These are phyloP conservation scores for Ectobius pallidus DNA, from an alignment of 2,888 invertebrate genomes.

Conservation along the genomic window DNA sequence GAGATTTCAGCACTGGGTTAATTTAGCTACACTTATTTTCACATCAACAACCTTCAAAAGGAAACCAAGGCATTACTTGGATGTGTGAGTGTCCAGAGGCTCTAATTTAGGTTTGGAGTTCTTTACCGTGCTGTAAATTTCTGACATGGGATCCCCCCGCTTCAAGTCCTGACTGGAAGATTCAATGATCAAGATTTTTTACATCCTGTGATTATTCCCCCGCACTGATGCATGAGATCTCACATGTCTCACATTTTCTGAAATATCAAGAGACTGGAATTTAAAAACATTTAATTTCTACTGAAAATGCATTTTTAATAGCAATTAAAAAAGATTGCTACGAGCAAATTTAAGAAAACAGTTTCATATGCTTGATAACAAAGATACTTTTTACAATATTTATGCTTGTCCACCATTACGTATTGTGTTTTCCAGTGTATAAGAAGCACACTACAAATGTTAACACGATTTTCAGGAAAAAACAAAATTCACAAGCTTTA, in stretches of 20 bases:
- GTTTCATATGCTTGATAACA: not conserved
- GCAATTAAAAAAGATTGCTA: not conserved
- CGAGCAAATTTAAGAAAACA: not conserved
- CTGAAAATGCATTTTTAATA: not conserved
- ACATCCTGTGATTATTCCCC: not conserved
- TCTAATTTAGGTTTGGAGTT: no score
- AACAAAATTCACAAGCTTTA: no score
- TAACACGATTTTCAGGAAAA: no score
- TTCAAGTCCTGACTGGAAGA: not conserved
- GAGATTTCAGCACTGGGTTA: not conserved
- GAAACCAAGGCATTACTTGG: not conserved
- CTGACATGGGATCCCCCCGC: no score
- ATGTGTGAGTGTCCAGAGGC: not conserved
- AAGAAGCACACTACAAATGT: no score
- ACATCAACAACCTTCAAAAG: not conserved
- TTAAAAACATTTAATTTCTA: not conserved
- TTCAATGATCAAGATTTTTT: not conserved
- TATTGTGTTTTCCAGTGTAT: no score
- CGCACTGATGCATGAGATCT: not conserved
- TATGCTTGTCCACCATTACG: no score
- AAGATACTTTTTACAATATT: not conserved
- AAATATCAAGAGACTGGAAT: not conserved
- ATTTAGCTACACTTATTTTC: not conserved
- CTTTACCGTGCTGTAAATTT: no score
- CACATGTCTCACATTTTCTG: not conserved